Conservation (phyloP, 2,888 invertebrate species). For the Xanthorhoe designata region DNA sequence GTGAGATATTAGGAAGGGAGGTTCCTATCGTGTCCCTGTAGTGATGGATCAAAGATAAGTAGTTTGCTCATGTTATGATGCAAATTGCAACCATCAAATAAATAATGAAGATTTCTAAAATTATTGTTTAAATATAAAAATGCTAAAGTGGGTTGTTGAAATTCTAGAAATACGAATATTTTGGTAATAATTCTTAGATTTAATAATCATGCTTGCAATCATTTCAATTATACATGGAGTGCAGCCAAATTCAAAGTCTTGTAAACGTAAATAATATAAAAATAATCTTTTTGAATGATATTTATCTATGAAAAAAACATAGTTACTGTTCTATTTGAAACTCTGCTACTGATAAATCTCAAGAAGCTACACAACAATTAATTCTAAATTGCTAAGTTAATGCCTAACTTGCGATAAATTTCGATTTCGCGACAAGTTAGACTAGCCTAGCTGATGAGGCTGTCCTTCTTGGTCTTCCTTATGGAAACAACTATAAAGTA, state of each 20-base stretch:
- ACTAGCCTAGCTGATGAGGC: too few species aligned
- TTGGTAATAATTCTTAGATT: conserved; percentile 10
- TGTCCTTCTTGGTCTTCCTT: too few species aligned
- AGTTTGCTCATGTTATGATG: too few species aligned
- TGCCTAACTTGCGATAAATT: too few species aligned
- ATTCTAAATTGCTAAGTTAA: too few species aligned
- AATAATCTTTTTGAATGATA: conserved; percentile 4
- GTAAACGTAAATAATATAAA: conserved; percentile 45
- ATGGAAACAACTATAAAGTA: too few species aligned
- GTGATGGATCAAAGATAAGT: too few species aligned
- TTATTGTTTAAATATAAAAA: too few species aligned
- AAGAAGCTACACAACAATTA: background rate
- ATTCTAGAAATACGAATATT: conserved; percentile 18
- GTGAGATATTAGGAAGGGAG: background rate
- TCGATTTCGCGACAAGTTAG: too few species aligned
- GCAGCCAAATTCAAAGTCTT: conserved; percentile 54
- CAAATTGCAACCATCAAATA: too few species aligned
- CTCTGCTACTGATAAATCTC: background rate
- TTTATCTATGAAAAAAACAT: background rate
- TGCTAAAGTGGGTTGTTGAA: conserved; percentile 27
- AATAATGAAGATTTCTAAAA: too few species aligned
- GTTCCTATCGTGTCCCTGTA: background rate
- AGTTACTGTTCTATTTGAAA: background rate
- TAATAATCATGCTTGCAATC: conserved; percentile 28
- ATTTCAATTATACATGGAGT: conserved; percentile 54